phyloP scores from a whole-genome alignment of 1,140 invertebrate genomes.

The Scaptomyza pallida region DNA sequence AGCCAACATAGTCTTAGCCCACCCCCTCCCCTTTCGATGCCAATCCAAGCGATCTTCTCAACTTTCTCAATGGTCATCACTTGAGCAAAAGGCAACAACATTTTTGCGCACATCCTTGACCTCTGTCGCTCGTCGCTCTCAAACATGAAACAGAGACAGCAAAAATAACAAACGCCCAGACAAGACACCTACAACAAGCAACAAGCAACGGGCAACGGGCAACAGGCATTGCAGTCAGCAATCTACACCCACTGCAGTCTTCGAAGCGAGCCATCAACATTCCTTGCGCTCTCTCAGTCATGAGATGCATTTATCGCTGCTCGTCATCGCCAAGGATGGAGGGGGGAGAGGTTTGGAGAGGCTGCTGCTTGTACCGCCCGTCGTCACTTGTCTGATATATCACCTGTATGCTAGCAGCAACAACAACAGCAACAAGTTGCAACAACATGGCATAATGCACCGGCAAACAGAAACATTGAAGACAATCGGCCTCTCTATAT shows the following conservation, averaged over 20 bases:
- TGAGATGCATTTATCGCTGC: slow-evolving; percentile 67
- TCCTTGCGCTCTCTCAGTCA: slow-evolving; percentile 49
- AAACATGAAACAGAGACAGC: slow-evolving; percentile 35
- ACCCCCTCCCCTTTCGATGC: neutral
- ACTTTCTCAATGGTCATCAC: slow-evolving; percentile 42
- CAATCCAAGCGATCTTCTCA: slow-evolving; percentile 26
- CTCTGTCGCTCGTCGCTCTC: slow-evolving; percentile 34
- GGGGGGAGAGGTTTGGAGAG: neutral
- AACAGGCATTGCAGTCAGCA: too few relatives aligned
- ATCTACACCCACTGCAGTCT: slow-evolving; percentile 55
- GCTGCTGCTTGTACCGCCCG: slow-evolving; percentile 48
- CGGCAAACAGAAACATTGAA: slow-evolving; percentile 38
- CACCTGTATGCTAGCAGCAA: slow-evolving; percentile 60
- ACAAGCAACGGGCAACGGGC: too few relatives aligned
- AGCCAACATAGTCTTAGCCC: neutral
- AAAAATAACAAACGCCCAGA: slow-evolving; percentile 53
- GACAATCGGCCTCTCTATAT: slow-evolving; percentile 52
- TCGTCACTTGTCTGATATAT: slow-evolving; percentile 83
- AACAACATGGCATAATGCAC: slow-evolving; percentile 26
- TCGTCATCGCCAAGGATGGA: slow-evolving; percentile 54
- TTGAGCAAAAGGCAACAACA: slow-evolving; percentile 27
- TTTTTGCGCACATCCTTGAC: slow-evolving; percentile 63
- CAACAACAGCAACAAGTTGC: slow-evolving; percentile 18
- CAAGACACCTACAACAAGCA: slow-evolving; percentile 62
- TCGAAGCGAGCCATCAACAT: slow-evolving; percentile 61